Evolutionary conservation across 2,888 invertebrate genomes (phyloP), one percentile per base, ranked within the genome.

Genomic region (Drosophila emarginata): DNA sequence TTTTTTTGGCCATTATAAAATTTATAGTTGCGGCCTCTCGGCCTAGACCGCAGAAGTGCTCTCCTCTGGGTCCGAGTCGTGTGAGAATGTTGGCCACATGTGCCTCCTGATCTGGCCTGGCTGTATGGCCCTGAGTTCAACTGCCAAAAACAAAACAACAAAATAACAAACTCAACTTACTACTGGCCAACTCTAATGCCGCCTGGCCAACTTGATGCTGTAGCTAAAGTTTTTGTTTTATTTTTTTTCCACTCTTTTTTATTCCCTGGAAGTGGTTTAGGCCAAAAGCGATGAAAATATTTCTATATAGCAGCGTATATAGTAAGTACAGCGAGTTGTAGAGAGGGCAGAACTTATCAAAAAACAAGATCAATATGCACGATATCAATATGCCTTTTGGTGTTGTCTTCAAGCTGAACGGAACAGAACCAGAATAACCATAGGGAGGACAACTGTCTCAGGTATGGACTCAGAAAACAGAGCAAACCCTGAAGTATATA

Each of bases 281-380:
- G 87, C 83, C 88, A 75, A 80, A 78, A 45, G 45, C 79, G 76
- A 72, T 72, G 80, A 78, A 80, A 82, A 82, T 86, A 82, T 83
- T 83, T 83, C 60, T 83, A 73, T 76, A 80, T 78, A 71, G 28
- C 28, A 7, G 12, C 28, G 14, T 32, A 36, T 36, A 54, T 39
- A 21, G n/a, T 57, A 60, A 62, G 73, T 62, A 59, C 75, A 66
- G 57, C 11, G 18, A 72, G 66, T 75, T 72, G 78, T 77, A 77
- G 67, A 75, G 74, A 65, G 64, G 78, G 65, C 36, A 83, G 74
- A 87, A 80, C 89, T 91, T 91, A 91, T 91, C 91, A 86, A 70
- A 79, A 80, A 90, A 90, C 91, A 91, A 91, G 91, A 91, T 91
- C 91, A 90, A 91, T 91, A 91, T 90, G 90, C 91, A 91, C 91